These are phyloP conservation scores for Potamarius usumacintae DNA, from an alignment of 2,113 vertebrate species.

Conservation along the genomic window DNA sequence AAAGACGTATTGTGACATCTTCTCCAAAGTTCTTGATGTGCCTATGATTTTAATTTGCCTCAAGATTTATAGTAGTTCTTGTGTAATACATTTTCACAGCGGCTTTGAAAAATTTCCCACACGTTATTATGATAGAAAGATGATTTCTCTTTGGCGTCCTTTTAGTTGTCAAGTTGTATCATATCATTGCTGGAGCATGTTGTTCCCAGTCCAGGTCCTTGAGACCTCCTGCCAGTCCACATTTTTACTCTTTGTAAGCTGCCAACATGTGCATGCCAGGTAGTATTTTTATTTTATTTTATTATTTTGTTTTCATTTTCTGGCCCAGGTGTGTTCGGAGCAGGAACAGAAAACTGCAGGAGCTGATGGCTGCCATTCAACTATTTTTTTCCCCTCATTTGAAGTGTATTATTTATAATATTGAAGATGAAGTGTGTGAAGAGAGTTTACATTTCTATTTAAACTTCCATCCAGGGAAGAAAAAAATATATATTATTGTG, in stretches of 20 bases:
- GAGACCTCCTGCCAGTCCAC: conserved; percentile 10
- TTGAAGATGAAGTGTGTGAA: conserved; percentile 10
- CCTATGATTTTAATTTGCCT: conserved; percentile 10
- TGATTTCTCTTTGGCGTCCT: conserved; percentile 28
- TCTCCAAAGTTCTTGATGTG: conserved; percentile 1
- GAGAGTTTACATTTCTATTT: conserved; percentile 29
- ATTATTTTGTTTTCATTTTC: conserved; percentile 20
- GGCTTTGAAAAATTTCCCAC: conserved; percentile 9
- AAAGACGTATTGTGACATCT: neutral
- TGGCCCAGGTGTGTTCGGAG: conserved; percentile 14
- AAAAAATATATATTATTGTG: neutral
- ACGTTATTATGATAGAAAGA: conserved; percentile 44
- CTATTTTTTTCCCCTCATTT: neutral
- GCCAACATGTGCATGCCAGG: conserved; percentile 14
- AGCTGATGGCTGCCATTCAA: conserved; percentile 19
- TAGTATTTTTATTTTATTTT: conserved; percentile 29
- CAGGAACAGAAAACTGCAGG: conserved; percentile 18
- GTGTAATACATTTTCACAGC: neutral
- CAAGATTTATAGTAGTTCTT: conserved; percentile 12
- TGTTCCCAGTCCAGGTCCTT: conserved; percentile 14
- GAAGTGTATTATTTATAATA: conserved; percentile 22
- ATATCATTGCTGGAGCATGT: conserved; percentile 14
- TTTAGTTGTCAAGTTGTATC: conserved; percentile 30
- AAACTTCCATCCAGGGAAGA: conserved; percentile 17
- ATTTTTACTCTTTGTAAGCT: conserved; percentile 11